phyloP scores from a whole-genome alignment of 2,888 invertebrate genomes.

The Cordilura impudica region DNA sequence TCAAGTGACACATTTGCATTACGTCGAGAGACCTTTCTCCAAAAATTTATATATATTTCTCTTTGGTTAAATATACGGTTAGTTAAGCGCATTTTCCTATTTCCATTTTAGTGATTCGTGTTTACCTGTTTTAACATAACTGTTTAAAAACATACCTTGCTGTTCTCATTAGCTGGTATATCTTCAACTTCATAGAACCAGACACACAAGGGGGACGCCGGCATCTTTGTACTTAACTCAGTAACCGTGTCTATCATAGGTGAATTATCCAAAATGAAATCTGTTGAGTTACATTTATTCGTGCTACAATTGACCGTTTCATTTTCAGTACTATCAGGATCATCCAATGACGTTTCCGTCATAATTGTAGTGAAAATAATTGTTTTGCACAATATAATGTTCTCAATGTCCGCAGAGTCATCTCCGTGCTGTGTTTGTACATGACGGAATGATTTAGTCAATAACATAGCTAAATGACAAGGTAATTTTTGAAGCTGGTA shows the following conservation, averaged over 20 bases:
- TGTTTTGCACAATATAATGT: slow-evolving; percentile 71
- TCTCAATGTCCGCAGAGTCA: slow-evolving; percentile 69
- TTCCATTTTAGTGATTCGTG: too few relatives aligned
- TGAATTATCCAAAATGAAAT: background rate
- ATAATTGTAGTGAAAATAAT: slow-evolving; percentile 46
- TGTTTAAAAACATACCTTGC: slow-evolving; percentile 2
- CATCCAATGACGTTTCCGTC: background rate
- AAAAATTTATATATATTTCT: too few relatives aligned
- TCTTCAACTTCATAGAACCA: slow-evolving; percentile 67
- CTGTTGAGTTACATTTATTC: background rate
- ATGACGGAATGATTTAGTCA: slow-evolving; percentile 62
- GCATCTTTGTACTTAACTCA: background rate
- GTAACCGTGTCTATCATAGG: background rate
- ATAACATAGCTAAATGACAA: slow-evolving; percentile 4
- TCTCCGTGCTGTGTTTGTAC: slow-evolving; percentile 73
- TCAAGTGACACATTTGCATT: too few relatives aligned
- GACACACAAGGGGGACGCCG: slow-evolving; percentile 58
- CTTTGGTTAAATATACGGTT: too few relatives aligned
- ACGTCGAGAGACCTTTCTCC: too few relatives aligned
- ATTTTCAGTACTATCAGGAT: background rate
- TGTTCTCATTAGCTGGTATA: too few relatives aligned
- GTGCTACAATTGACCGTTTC: background rate
- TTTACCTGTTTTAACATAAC: too few relatives aligned
- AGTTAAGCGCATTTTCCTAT: too few relatives aligned
- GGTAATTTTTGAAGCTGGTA: background rate